Conservation (phyloP, 1,140 invertebrate genomes). For the Thaumatotibia leucotreta region DNA sequence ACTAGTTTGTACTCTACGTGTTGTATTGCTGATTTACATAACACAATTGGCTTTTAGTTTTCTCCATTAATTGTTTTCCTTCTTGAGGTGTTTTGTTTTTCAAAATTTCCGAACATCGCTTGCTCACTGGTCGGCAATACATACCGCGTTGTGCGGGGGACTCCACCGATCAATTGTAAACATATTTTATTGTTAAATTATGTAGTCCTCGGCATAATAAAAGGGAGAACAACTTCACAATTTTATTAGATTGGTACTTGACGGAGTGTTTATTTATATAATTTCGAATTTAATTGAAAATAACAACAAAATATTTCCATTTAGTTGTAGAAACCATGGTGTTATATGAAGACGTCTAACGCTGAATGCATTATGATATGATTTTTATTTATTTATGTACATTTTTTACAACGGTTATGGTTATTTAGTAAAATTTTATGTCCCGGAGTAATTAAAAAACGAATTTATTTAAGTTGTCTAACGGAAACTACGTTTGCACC, state of each 20-base stretch:
- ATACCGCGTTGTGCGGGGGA: constrained; percentile 13
- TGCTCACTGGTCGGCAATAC: constrained; percentile 33
- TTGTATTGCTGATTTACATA: constrained; percentile 56
- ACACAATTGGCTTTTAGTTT: constrained; percentile 49
- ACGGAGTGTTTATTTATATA: not conserved
- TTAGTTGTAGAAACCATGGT: too few relatives aligned
- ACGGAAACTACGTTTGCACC: too few relatives aligned
- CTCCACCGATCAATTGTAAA: not conserved
- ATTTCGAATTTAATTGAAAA: too few relatives aligned
- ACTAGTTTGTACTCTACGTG: constrained; percentile 23
- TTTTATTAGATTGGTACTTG: not conserved
- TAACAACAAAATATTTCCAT: too few relatives aligned
- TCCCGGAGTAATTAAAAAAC: too few relatives aligned
- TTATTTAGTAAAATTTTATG: too few relatives aligned
- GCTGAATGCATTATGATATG: too few relatives aligned
- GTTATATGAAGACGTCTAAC: too few relatives aligned
- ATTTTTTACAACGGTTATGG: too few relatives aligned
- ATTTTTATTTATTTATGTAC: too few relatives aligned
- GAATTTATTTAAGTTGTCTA: too few relatives aligned
- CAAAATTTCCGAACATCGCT: constrained; percentile 51
- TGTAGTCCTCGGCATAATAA: not conserved
- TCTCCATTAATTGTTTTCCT: constrained; percentile 22
- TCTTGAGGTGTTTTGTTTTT: constrained; percentile 22
- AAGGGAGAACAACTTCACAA: not conserved
- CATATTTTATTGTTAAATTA: not conserved